These are phyloP conservation scores for Stegophylla sp. DNA, from an alignment of 2,888 invertebrate genomes.

Conservation along the genomic window DNA sequence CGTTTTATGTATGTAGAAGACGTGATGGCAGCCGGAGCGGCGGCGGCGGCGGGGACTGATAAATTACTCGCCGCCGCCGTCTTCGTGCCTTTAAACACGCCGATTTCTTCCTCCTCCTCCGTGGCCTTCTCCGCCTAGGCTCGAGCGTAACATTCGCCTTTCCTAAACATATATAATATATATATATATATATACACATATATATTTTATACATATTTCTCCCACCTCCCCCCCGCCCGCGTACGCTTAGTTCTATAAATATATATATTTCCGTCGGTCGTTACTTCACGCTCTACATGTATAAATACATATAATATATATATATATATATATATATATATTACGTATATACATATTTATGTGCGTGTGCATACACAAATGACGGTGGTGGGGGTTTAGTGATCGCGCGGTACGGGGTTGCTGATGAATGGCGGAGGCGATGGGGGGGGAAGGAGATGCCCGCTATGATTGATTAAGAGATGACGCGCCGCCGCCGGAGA, in stretches of 20 bases:
- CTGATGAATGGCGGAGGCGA: background rate
- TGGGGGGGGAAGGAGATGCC: background rate
- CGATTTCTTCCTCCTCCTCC: slow-evolving; percentile 18
- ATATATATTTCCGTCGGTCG: slow-evolving; percentile 13
- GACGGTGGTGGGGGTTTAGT: background rate
- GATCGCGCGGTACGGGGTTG: background rate
- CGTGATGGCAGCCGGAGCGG: background rate
- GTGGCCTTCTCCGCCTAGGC: background rate
- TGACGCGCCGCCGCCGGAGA: slow-evolving; percentile 37
- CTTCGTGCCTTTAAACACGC: slow-evolving; percentile 39
- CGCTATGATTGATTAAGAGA: slow-evolving; percentile 55
- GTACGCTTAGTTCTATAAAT: background rate
- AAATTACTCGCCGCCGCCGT: slow-evolving; percentile 44
- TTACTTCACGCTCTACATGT: background rate
- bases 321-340: background rate
- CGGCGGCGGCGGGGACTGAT: slow-evolving; percentile 26
- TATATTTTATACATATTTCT: background rate
- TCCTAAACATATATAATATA: background rate
- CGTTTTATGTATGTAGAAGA: background rate
- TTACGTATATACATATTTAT: background rate
- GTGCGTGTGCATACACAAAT: background rate
- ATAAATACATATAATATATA: background rate
- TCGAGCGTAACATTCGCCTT: background rate
- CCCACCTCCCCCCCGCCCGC: background rate
- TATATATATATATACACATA: slow-evolving; percentile 6